These are phyloP conservation scores for Drosophila helvetica DNA, from an alignment of 2,888 invertebrate genomes.

Conservation along the genomic window DNA sequence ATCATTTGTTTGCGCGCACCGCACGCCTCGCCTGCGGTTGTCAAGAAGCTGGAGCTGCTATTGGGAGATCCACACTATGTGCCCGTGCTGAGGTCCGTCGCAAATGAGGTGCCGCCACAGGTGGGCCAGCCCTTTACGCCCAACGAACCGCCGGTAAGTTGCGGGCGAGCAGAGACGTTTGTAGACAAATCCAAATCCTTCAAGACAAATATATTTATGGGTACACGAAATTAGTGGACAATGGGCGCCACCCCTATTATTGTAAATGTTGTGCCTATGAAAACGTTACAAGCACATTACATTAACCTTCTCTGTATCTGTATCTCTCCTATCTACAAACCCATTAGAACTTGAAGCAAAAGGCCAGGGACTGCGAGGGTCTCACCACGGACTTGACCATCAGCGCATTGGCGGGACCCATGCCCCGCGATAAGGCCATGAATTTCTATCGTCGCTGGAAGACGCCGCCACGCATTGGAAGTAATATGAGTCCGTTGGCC, in stretches of 20 bases:
- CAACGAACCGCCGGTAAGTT: slow-evolving; percentile 87
- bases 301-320: background rate
- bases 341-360: slow-evolving; percentile 85
- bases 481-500: slow-evolving; percentile 60
- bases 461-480: slow-evolving; percentile 88
- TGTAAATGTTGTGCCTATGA: too few species aligned
- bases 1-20: slow-evolving; percentile 89
- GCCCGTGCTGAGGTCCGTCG: slow-evolving; percentile 92
- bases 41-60: slow-evolving; percentile 86
- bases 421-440: slow-evolving; percentile 89
- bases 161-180: too few species aligned
- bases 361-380: slow-evolving; percentile 85
- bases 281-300: too few species aligned
- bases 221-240: too few species aligned
- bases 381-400: slow-evolving; percentile 90
- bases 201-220: too few species aligned
- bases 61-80: slow-evolving; percentile 93
- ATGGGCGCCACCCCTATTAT: too few species aligned
- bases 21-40: slow-evolving; percentile 83
- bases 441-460: slow-evolving; percentile 92
- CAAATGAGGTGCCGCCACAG: slow-evolving; percentile 89
- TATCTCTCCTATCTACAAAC: background rate
- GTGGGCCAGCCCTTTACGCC: slow-evolving; percentile 93
- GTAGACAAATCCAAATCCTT: too few species aligned
- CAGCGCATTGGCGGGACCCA: slow-evolving; percentile 95